Conservation (phyloP, 2,113 vertebrate species). For the Oplegnathus fasciatus region DNA sequence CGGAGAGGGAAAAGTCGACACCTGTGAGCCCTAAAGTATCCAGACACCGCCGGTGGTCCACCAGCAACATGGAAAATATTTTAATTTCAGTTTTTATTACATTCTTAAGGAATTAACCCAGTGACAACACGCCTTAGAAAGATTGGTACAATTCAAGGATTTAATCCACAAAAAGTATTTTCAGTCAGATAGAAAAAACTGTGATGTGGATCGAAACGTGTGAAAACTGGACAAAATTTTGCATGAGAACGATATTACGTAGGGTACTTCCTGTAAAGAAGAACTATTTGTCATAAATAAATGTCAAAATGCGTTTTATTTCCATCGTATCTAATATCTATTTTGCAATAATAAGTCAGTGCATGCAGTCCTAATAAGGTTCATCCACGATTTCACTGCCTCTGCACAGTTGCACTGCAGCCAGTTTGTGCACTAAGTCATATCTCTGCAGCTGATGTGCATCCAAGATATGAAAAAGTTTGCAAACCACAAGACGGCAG, state of each 20-base stretch:
- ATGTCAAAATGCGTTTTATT: not conserved
- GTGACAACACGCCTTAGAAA: not conserved
- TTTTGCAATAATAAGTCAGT: not conserved
- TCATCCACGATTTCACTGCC: not conserved
- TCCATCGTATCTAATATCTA: not conserved
- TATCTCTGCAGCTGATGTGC: not conserved
- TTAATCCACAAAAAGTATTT: not conserved
- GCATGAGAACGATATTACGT: not conserved
- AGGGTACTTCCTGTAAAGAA: not conserved
- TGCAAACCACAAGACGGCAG: not conserved
- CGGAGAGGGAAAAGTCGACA: not conserved
- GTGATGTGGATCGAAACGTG: not conserved
- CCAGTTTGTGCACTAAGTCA: not conserved
- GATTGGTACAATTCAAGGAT: not conserved
- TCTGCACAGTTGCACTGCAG: not conserved
- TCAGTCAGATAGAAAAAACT: not conserved
- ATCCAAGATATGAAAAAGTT: not conserved
- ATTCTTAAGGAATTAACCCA: too few relatives aligned
- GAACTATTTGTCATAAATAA: not conserved
- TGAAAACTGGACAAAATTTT: not conserved
- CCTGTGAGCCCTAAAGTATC: not conserved
- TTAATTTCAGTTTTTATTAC: not conserved
- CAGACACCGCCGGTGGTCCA: not conserved
- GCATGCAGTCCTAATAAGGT: not conserved
- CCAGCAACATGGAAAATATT: not conserved